These are phyloP conservation scores for Gymnothorax reevesii DNA, from an alignment of 2,797 vertebrate species.

Conservation along the genomic window DNA sequence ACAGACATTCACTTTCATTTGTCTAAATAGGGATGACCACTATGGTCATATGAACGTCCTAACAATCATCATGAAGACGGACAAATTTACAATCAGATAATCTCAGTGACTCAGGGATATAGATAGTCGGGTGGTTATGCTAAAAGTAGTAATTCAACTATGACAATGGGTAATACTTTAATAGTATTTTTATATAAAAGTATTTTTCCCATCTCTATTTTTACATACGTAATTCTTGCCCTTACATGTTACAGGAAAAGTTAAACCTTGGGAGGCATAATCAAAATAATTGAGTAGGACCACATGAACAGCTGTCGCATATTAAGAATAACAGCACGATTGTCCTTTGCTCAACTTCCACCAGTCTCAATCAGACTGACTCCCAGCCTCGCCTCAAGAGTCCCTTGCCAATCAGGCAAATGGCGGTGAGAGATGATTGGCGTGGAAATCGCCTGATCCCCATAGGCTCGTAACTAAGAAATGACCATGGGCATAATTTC, in stretches of 20 bases:
- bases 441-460: neutral
- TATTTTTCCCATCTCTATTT: no score
- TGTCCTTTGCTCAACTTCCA: neutral
- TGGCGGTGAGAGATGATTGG: neutral
- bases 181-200: no score
- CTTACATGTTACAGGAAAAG: no score
- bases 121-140: neutral
- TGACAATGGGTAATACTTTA: neutral
- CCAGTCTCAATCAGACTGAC: neutral
- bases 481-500: neutral
- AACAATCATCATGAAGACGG: neutral
- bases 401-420: constrained; percentile 3
- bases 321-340: neutral
- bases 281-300: neutral
- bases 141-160: neutral
- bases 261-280: neutral
- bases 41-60: neutral
- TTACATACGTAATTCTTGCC: no score
- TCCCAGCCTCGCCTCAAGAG: neutral
- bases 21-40: neutral
- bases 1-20: neutral
- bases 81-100: neutral
- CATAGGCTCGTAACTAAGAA: neutral
- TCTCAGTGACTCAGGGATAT: neutral
- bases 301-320: neutral